Evolutionary conservation across 37 sponge, comb jelly and placozoan species (phyloP).

Genomic region (Theonella swinhoei): DNA sequence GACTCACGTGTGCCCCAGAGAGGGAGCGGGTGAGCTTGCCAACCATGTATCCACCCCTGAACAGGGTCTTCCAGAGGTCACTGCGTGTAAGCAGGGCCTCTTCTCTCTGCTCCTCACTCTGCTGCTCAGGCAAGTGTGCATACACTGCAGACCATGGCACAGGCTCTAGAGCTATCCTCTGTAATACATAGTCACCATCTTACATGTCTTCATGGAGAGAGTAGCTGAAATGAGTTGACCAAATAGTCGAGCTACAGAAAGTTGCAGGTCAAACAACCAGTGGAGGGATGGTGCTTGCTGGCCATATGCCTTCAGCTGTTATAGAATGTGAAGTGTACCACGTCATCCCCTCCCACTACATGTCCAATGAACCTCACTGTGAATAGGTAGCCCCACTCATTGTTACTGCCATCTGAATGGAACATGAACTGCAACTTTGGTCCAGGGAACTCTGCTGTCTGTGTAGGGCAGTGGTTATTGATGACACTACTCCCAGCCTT

Average conservation of each 20-base stretch:
- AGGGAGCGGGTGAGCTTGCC: slow-evolving; percentile 63
- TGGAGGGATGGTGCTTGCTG: slow-evolving; percentile 28
- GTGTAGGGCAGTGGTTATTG: neutral
- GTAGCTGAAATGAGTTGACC: slow-evolving; percentile 59
- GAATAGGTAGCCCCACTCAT: slow-evolving; percentile 90
- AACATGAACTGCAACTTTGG: slow-evolving; percentile 69
- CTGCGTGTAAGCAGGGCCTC: slow-evolving; percentile 56
- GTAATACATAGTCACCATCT: no score
- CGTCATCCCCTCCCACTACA: neutral
- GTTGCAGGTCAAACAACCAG: slow-evolving; percentile 80
- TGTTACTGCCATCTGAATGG: slow-evolving; percentile 75
- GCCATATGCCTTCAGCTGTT: slow-evolving; percentile 76
- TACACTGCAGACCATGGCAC: neutral
- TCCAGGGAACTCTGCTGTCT: slow-evolving; percentile 61
- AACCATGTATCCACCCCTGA: slow-evolving; percentile 84
- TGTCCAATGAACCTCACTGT: slow-evolving; percentile 54
- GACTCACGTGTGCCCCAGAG: slow-evolving; percentile 68
- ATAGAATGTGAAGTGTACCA: no score
- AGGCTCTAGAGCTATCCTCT: neutral
- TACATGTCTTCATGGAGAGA: slow-evolving; percentile 23
- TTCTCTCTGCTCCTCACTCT: slow-evolving; percentile 42
- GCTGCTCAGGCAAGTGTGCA: neutral
- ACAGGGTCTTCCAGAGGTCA: slow-evolving; percentile 84
- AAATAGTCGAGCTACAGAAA: slow-evolving; percentile 63
- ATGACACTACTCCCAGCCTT: no score